Evolutionary conservation across 2,797 vertebrate species (phyloP), one percentile per base, ranked within the genome.

Genomic region (Australoheros facetus): DNA sequence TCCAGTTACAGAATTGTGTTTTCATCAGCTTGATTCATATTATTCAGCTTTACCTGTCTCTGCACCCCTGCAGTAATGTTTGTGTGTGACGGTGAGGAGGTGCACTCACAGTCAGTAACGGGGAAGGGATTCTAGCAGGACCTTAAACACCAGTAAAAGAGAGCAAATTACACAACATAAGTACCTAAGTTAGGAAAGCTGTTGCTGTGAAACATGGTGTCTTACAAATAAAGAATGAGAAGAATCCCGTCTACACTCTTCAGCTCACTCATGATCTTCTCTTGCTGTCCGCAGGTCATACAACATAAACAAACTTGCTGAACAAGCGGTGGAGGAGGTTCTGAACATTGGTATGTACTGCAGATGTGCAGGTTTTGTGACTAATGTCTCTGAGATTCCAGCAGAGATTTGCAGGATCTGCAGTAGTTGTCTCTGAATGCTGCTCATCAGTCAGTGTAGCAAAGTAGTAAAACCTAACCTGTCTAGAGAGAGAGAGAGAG

Each of bases 221-320:
- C 39, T 64, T 66, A 0, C 39, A 66, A 66, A 17, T 48, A 66
- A 19, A 48, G 42, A 48, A 30, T 30, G 39, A 0, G 45, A 51
- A 13, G 64, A 69, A 69, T 30, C 26, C 1, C 4, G 5, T 69
- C 17, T 51, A 30, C 42, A 30, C 39, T 2, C 14, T 0, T 32
- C 28, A 55, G 21, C 64, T 79, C 57, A 26, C 7, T 71, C 4
- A 58, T 17, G 0, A 14, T 3, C 23, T 7, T 69, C 19, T 84
- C 26, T 72, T 32, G 12, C 0, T 92, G 4, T 89, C 87, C 85
- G 10, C 94, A 99, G 98, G 98, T 99, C 98, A 10, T 99, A 98
- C 89, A 99, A 99, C 92, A 99, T 99, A 90, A 99, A 99, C 94
- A 99, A 97, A 91, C 95, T 99, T 70, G 93, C 95, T 58, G 90